Base-by-base conservation (phyloP, 2,113 vertebrate species). In the Acinonyx jubatus region DNA sequence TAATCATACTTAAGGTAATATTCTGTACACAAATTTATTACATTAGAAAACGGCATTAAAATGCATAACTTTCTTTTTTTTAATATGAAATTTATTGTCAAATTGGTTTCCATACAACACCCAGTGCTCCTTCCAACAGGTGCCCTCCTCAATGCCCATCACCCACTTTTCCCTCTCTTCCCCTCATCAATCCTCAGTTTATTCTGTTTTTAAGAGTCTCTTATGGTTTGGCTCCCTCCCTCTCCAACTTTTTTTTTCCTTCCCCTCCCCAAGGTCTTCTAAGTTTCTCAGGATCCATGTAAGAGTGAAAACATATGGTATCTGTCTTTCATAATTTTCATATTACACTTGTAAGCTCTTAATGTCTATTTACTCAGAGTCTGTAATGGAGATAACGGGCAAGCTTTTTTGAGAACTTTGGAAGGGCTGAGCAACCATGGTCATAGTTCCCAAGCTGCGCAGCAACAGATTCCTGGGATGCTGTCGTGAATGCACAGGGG, bases 401-500 rank as follows among this genome's bases (percentile, higher is more conserved):
- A 89, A 29, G 33, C 16, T 85, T 94, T 81, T 48, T 8, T 82
- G 79, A 96, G 61, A 82, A 92, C 23, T 82, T 94, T 91, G 50
- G 36, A 76, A 45, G 10, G 52, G 9, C 31, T 29, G 18, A 52
- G 61, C 36, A 95, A 29, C 2, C 19, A 12, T 7, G 82, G 18
- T 25, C 1, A 3, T 3, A 29, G 5, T 69, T 57, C n/a, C 38
- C 68, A 68, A 76, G 31, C 5, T 27, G 38, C 11, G 1, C 25
- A 78, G 2, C 18, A 18, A 14, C 0, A 2, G 3, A 8, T 78
- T 52, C 23, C 29, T 50, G 8, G 14, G 50, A 38, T n/a, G 63
- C 33, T 83, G 7, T 18, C 33, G 21, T 21, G 23, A 36, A 29
- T 25, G 10, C 29, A 45, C 10, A 38, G 15, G 7, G 36, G 3